Conservation (phyloP, 2,888 invertebrate species). For the Dryobota labecula region DNA sequence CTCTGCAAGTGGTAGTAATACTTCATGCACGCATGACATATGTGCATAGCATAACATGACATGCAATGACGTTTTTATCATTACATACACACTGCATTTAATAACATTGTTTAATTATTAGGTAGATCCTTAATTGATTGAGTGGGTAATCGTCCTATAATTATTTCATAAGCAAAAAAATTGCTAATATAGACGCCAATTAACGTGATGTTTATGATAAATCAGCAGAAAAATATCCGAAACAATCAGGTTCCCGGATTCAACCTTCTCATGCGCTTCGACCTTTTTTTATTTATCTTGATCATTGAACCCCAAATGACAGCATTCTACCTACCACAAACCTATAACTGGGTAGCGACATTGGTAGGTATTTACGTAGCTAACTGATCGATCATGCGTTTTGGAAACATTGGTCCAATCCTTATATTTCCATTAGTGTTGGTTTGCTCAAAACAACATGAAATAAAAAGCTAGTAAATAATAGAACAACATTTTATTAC, state of each 20-base stretch:
- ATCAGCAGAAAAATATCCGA: background rate
- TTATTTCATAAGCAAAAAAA: background rate
- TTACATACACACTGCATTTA: background rate
- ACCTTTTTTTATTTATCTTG: background rate
- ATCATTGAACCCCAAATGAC: background rate
- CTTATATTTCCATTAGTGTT: background rate
- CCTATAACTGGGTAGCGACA: no score
- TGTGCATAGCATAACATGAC: constrained; percentile 34
- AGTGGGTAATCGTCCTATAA: background rate
- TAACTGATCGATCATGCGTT: background rate
- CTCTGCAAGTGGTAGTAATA: constrained; percentile 59
- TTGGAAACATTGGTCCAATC: background rate
- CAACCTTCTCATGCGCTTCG: background rate
- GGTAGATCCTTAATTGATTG: background rate
- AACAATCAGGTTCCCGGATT: background rate
- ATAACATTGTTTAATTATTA: constrained; percentile 11
- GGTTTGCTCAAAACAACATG: background rate
- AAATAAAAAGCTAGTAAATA: no score
- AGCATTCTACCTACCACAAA: background rate
- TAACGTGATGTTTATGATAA: constrained; percentile 3
- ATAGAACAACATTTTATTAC: background rate
- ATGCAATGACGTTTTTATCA: background rate
- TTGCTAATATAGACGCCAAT: background rate
- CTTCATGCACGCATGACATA: constrained; percentile 57
- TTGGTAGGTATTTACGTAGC: background rate